Conservation (phyloP, 2,797 vertebrate genomes). For the Anomalospiza imberbis region DNA sequence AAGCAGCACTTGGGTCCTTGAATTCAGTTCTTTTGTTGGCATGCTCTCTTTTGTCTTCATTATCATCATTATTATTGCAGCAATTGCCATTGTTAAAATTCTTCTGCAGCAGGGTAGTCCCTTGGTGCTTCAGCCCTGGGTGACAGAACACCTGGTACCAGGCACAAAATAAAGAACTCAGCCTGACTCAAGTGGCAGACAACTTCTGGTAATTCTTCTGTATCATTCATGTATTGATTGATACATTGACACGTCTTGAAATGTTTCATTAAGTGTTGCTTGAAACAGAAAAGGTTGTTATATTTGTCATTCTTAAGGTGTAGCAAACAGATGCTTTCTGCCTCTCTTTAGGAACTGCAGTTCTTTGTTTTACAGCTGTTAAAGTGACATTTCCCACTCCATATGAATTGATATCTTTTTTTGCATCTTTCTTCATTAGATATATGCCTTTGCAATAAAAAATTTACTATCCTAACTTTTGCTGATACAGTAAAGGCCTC, state of each 20-base stretch:
- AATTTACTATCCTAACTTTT: not conserved
- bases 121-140: not conserved
- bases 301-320: not conserved
- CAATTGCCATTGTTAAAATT: not conserved
- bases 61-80: not conserved
- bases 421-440: not conserved
- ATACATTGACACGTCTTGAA: not conserved
- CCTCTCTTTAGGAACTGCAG: not conserved
- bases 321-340: not conserved
- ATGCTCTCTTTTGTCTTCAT: not conserved
- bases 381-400: not conserved
- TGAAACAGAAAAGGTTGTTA: not conserved
- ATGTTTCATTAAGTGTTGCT: not conserved
- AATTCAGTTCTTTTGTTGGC: not conserved
- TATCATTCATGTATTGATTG: rapidly evolving
- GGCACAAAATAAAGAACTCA: not conserved
- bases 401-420: not conserved
- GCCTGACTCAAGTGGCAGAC: not conserved
- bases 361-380: not conserved
- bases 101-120: not conserved
- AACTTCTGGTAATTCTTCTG: not conserved
- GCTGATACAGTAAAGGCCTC: not conserved
- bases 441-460: not conserved
- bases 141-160: not conserved
- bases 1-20: not conserved